Conservation (phyloP, 2,113 vertebrate genomes). For the Scolopax mira region DNA sequence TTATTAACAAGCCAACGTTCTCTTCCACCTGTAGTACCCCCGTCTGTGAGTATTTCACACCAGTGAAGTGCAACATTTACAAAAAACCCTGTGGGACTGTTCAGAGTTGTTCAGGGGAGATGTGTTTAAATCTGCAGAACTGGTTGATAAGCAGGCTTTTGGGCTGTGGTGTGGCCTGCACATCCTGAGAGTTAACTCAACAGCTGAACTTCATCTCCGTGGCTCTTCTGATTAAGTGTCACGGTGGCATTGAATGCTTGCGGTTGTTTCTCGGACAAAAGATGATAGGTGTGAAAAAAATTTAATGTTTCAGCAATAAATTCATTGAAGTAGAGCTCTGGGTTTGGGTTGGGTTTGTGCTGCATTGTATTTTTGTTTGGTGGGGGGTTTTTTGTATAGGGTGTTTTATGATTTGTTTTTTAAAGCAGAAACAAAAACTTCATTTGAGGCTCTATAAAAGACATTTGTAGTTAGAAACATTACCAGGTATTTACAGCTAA, state of each 20-base stretch:
- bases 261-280: background rate
- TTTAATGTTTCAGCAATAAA: background rate
- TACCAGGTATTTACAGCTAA: background rate
- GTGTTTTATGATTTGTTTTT: background rate
- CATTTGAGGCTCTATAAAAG: background rate
- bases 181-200: constrained; percentile 1
- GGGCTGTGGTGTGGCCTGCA: background rate
- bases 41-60: background rate
- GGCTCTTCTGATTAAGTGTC: constrained; percentile 66
- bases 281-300: background rate
- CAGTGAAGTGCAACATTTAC: background rate
- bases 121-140: background rate
- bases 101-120: background rate
- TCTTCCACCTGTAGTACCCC: background rate
- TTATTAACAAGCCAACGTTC: background rate
- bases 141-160: background rate
- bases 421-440: background rate
- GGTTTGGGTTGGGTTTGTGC: background rate
- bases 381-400: background rate
- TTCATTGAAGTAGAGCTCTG: background rate
- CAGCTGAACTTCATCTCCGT: constrained; percentile 84
- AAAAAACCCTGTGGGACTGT: background rate
- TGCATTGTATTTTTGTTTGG: background rate
- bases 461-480: background rate
- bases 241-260: constrained; percentile 47